Base-by-base conservation (phyloP, 2,113 vertebrate genomes). In the Oncorhynchus clarkii region DNA sequence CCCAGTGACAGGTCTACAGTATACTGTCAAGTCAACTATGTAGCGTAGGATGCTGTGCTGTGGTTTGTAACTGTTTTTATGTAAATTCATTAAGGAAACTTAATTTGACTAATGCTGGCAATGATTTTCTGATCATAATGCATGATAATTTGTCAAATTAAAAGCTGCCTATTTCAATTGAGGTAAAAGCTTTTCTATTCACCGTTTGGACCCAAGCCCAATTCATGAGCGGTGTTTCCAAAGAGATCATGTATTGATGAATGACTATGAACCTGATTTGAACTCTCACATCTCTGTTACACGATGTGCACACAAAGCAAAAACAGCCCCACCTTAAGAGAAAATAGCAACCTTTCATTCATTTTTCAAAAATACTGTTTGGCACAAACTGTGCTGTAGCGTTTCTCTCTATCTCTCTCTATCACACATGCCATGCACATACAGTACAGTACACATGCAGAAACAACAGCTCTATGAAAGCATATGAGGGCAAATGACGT, bases 61-160 rank as follows among this genome's bases (percentile, higher is more conserved):
- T 45, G 39, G 39, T 45, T 45, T 45, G 39, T 45, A 45, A 45
- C 39, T 45, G 9, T 45, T 11, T 45, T 45, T 45, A 12, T 45
- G 39, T 45, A 45, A 45, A 45, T 45, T 1, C 3, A 45, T 45
- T 45, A 11, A 45, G 39, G 39, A 39, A 67, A 73, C 84, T 81
- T 84, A 79, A 87, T 82, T 72, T 74, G 71, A 82, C 67, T 78
- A 83, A 84, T 85, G 76, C 67, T 73, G 72, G 60, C 71, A 79
- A 73, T 74, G 65, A 83, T 78, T 81, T 65, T 67, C 72, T n/a
- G 73, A 72, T 72, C 66, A 54, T 72, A 81, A 84, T 82, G 60
- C 77, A 75, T 76, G 75, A 67, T 78, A 76, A 82, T 84, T 81
- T 72, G 76, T 83, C 80, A 72, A 84, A 82, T 59, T 68, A 78